Evolutionary conservation across 2,113 vertebrate species (phyloP), one percentile per base, ranked within the genome.

Genomic region (Drymodes brunneopygia): DNA sequence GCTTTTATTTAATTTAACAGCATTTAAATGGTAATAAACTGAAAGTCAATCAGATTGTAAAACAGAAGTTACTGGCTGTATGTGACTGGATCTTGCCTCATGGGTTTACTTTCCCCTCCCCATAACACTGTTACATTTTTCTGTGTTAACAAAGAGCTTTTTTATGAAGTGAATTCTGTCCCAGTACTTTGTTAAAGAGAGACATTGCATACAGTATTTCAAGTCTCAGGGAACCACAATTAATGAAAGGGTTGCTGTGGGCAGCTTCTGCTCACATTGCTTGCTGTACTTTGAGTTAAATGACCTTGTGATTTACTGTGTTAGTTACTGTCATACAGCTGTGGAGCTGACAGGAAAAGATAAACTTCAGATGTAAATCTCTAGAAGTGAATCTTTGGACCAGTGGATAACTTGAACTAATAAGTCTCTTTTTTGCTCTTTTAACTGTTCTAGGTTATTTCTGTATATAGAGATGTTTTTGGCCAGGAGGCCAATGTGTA

Each of bases 381-480:
- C 74, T 16, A 27, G 21, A 57, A 44, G 15, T 47, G 64, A 31
- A 35, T 65, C 8, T 81, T 81, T n/a, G n/a, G 12, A 44, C 28
- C 16, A 70, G 27, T 62, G 27, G 58, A 36, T 66, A 70, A 50
- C 28, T 88, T 50, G 77, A n/a, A 50, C 50, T 94, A 25, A 65
- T 35, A 40, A 29, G 18, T 75, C 22, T 74, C 24, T 75, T 35
- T 86, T 86, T 57, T 83, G 3, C 42, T 74, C 72, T 74, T 88
- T 58, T 33, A 40, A 47, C 54, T 94, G 2, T 67, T 97, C 27
- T 95, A 99, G 99, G 98, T 99, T 72, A 87, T 99, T 93, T 97
- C 98, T 64, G 48, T 98, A 28, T 99, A 99, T 97, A 98, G 97
- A 96, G 98, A 98, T 40, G 94, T 99, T 73, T 99, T 99, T 97